Percentiles rank a stretch among this genome's conserved stretches.
Evolutionary conservation across 2,797 vertebrate genomes (phyloP).

Genomic region (Valencia hispanica): DNA sequence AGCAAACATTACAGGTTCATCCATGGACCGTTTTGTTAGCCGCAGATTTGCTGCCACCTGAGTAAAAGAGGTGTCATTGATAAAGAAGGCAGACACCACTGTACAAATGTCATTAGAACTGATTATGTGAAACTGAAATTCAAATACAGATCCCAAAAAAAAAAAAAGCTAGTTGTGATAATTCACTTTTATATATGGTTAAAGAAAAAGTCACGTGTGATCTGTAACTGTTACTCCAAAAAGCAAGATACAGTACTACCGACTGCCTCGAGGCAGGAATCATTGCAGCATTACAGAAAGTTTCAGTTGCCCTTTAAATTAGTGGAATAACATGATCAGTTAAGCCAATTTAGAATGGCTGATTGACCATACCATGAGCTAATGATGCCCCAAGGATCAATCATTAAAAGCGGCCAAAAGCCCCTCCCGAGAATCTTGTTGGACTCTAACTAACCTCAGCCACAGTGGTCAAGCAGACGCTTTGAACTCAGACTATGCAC

Average conservation of each 20-base stretch:
- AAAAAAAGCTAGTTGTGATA: conserved; percentile 1
- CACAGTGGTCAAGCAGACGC: background rate
- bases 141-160: conserved; percentile 36
- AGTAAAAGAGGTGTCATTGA: conserved; percentile 55
- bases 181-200: conserved; percentile 24
- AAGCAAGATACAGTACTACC: conserved; percentile 26
- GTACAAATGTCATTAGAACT: conserved; percentile 59
- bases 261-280: conserved; percentile 40
- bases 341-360: conserved; percentile 44
- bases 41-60: conserved; percentile 56
- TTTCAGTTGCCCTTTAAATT: conserved; percentile 58
- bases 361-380: conserved; percentile 54
- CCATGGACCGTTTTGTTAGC: conserved; percentile 68
- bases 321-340: conserved; percentile 48
- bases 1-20: conserved; percentile 76
- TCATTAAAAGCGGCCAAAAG: conserved; percentile 31
- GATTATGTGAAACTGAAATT: conserved; percentile 40
- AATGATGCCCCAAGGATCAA: conserved; percentile 55
- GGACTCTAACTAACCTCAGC: background rate
- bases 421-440: background rate
- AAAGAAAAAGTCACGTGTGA: conserved; percentile 19
- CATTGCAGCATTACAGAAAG: conserved; percentile 53
- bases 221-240: conserved; percentile 12
- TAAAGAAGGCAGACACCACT: conserved; percentile 52
- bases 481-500: background rate